A percentile compares a stretch with the other conserved stretches of the same genome.
Conservation (phyloP, 2,797 vertebrate species). For the Crenichthys baileyi region DNA sequence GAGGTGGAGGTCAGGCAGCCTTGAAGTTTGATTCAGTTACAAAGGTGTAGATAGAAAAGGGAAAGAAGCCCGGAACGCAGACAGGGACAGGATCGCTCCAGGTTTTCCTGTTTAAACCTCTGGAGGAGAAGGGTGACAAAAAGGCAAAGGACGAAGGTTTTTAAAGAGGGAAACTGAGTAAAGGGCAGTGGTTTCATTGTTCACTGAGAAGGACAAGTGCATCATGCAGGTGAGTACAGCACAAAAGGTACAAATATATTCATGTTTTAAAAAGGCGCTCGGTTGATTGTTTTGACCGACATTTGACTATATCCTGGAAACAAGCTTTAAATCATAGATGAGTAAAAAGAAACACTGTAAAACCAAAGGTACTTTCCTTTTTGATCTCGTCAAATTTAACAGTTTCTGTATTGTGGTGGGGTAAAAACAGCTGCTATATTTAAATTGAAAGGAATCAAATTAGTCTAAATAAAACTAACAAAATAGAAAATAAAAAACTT, state of each 20-base stretch:
- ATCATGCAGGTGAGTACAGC: constrained; percentile 75
- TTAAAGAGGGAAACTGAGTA: constrained; percentile 18
- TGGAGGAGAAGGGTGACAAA: constrained; percentile 14
- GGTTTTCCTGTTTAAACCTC: constrained; percentile 17
- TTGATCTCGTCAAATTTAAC: neutral
- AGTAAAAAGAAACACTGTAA: neutral
- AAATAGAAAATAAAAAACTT: neutral
- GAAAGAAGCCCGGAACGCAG: constrained; percentile 2
- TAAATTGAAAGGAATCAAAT: neutral
- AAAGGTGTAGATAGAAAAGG: constrained; percentile 32
- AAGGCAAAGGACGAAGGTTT: constrained; percentile 10
- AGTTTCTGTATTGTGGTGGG: neutral
- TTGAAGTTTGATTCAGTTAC: constrained; percentile 53
- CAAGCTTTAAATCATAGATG: neutral
- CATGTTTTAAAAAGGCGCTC: neutral
- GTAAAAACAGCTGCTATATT: neutral
- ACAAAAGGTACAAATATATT: constrained; percentile 5
- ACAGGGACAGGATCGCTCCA: constrained; percentile 14
- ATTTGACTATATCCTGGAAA: constrained; percentile 23
- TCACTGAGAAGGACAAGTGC: constrained; percentile 28
- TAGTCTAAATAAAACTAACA: too few relatives aligned
- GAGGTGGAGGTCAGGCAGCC: constrained; percentile 25
- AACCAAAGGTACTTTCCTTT: neutral
- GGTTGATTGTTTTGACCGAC: constrained; percentile 6
- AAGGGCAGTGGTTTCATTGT: constrained; percentile 1